These are phyloP conservation scores for Tuta absoluta DNA, from an alignment of 2,888 invertebrate genomes.

Conservation along the genomic window DNA sequence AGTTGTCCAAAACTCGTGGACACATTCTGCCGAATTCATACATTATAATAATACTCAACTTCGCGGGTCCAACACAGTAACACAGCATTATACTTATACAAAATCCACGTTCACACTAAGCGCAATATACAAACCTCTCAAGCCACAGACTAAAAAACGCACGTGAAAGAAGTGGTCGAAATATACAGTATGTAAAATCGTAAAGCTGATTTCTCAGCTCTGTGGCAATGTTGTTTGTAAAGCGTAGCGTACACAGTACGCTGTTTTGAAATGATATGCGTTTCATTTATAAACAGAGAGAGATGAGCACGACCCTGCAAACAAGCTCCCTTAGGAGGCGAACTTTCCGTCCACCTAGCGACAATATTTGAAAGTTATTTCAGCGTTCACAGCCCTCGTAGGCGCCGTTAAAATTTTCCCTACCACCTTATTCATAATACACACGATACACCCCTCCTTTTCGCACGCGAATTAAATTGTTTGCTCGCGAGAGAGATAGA, in stretches of 20 bases:
- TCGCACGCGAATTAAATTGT: constrained; percentile 39
- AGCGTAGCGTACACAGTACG: constrained; percentile 52
- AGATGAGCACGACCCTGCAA: constrained; percentile 68
- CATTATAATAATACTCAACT: constrained; percentile 63
- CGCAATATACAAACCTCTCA: constrained; percentile 15
- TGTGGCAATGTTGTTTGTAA: constrained; percentile 39
- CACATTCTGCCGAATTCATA: constrained; percentile 42
- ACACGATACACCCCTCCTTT: constrained; percentile 55
- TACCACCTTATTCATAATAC: constrained; percentile 79
- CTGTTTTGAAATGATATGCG: constrained; percentile 72
- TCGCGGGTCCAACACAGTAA: constrained; percentile 50
- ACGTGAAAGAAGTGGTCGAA: constrained; percentile 11
- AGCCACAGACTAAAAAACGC: constrained; percentile 37
- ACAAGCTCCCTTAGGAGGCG: constrained; percentile 74
- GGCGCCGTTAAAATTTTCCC: constrained; percentile 82
- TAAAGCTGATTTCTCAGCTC: constrained; percentile 27
- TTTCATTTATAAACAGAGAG: constrained; percentile 78
- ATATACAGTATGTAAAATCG: constrained; percentile 27
- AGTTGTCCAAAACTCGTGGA: constrained; percentile 53
- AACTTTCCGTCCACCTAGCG: constrained; percentile 81
- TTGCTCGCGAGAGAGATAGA: constrained; percentile 50
- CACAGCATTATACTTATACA: constrained; percentile 51
- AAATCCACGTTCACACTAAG: constrained; percentile 43
- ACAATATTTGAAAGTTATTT: constrained; percentile 83
- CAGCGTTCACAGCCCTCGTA: constrained; percentile 81